Evolutionary conservation across 2,797 vertebrate genomes (phyloP), one percentile per base, ranked within the genome.

Genomic region (Danio kyathit): DNA sequence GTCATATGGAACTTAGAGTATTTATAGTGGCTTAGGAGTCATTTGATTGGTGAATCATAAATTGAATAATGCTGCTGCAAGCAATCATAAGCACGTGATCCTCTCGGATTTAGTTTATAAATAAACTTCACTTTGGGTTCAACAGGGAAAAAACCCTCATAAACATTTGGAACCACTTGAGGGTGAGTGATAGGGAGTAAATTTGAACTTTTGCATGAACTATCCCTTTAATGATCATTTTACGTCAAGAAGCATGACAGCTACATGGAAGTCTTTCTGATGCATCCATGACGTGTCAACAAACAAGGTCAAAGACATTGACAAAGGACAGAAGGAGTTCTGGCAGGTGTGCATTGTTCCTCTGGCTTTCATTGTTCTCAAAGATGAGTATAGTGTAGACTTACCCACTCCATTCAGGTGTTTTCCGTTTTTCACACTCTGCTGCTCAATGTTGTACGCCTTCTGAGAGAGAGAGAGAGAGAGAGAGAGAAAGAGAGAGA

Each of bases 391-490:
- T 29, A 84, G 84, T 49, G 12, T 52, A 72, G 79, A 93, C 95
- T 93, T 83, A 97, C 96, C 95, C 78, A 86, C 83, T 72, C 88
- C 76, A 9, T 92, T 85, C 57, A 88, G 66, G 11, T 92, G 91
- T 75, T 93, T 95, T 87, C 92, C 85, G 1, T 92, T 94, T 88
- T 91, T 93, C 77, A 83, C 88, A 0, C 85, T 87, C 84, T 90
- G 89, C 82, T 91, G 92, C 86, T 93, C 82, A 76, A 96, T 89
- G 85, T 89, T 95, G 87, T 96, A 96, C 80, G 93, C 91, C 90
- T 96, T 97, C 97, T 97, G 91, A 54, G 51, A 11, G 75, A 51
- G 77, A 1, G 72, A 3, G 77, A 60, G 67, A 74, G 56, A 59
- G 57, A 69, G 57, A 69, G 3, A 59, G 21, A 57, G 11, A 51